Conservation (phyloP, 2,797 vertebrate genomes). For the Paguma larvata region DNA sequence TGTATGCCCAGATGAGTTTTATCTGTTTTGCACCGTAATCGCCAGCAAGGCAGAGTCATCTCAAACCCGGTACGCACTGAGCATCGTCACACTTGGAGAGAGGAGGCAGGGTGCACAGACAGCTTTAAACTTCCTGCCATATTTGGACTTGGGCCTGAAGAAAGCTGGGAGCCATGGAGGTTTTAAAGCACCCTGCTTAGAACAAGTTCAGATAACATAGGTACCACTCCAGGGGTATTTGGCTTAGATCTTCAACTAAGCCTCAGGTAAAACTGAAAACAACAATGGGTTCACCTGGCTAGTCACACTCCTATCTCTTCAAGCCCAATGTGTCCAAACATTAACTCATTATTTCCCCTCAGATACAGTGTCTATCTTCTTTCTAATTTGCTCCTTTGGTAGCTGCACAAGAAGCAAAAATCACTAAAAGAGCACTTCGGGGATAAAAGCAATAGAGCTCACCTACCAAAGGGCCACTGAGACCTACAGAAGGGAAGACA, state of each 20-base stretch:
- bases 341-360: not conserved
- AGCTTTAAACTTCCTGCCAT: not conserved
- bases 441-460: not conserved
- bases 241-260: not conserved
- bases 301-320: not conserved
- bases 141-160: not conserved
- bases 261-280: not conserved
- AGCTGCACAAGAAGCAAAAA: not conserved
- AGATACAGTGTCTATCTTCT: not conserved
- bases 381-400: not conserved
- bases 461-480: not conserved
- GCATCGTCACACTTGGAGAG: not conserved
- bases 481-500: not conserved
- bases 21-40: not conserved
- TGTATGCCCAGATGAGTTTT: not conserved
- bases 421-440: not conserved
- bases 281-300: not conserved
- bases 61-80: not conserved
- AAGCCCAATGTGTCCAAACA: not conserved
- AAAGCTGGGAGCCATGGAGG: not conserved
- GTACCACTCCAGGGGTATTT: not conserved
- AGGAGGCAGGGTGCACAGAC: too few species aligned
- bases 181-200: not conserved
- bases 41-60: not conserved
- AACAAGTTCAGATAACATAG: not conserved